A percentile compares a stretch with the other conserved stretches of the same genome.
These are phyloP conservation scores for Abrostola triplasia DNA, from an alignment of 2,888 invertebrate species.

Conservation along the genomic window DNA sequence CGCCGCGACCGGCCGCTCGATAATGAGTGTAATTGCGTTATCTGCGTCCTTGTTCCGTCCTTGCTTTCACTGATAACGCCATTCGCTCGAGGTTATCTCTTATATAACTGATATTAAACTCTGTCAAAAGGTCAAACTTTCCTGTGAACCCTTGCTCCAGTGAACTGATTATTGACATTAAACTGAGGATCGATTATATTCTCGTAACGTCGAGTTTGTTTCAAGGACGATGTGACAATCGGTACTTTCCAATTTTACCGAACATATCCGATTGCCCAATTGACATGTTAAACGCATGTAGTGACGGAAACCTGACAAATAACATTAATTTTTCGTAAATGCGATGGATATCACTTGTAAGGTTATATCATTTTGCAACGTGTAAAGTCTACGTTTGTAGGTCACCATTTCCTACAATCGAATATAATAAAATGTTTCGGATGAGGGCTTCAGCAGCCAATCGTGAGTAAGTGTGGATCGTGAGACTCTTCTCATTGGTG, in stretches of 20 bases:
- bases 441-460: slow-evolving; percentile 48
- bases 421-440: slow-evolving; percentile 51
- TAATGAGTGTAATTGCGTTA: slow-evolving; percentile 82
- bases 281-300: slow-evolving; percentile 22
- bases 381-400: slow-evolving; percentile 48
- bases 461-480: slow-evolving; percentile 31
- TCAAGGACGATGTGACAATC: slow-evolving; percentile 46
- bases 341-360: slow-evolving; percentile 23
- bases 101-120: slow-evolving; percentile 69
- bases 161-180: slow-evolving; percentile 70
- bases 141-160: slow-evolving; percentile 57
- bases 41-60: slow-evolving; percentile 82
- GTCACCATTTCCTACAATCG: slow-evolving; percentile 49
- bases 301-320: slow-evolving; percentile 25
- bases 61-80: slow-evolving; percentile 86
- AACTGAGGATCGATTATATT: slow-evolving; percentile 50
- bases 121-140: slow-evolving; percentile 67
- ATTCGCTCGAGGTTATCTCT: slow-evolving; percentile 68
- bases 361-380: slow-evolving; percentile 31
- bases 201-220: slow-evolving; percentile 49
- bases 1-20: slow-evolving; percentile 67
- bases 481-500: slow-evolving; percentile 44
- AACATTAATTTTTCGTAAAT: slow-evolving; percentile 33
- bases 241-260: slow-evolving; percentile 49
- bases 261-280: slow-evolving; percentile 35